phyloP scores from a whole-genome alignment of 1,140 invertebrate genomes.

The Drosophila fuyamai region DNA sequence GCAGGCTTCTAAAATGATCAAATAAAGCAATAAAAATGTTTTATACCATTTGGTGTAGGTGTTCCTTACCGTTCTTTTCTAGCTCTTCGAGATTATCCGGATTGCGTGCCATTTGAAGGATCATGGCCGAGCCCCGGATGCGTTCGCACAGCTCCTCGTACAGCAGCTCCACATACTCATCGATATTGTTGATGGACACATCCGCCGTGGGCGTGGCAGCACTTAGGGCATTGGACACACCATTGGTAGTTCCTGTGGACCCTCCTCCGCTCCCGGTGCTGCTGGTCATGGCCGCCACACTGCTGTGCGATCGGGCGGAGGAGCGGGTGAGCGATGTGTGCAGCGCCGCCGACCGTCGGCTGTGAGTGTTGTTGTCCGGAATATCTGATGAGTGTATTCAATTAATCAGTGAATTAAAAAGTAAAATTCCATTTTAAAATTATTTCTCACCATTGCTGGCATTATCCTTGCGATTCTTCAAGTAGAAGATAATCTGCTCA shows the following conservation, averaged over 20 bases:
- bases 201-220: slow-evolving; percentile 56
- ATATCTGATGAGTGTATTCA: slow-evolving; percentile 50
- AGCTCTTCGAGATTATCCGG: slow-evolving; percentile 97
- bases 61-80: slow-evolving; percentile 92
- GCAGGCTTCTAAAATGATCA: slow-evolving; percentile 91
- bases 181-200: slow-evolving; percentile 93
- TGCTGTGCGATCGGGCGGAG: slow-evolving; percentile 58
- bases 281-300: slow-evolving; percentile 45
- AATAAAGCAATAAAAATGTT: no score
- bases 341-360: slow-evolving; percentile 59
- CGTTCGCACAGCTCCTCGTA: slow-evolving; percentile 98
- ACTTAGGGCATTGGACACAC: slow-evolving; percentile 23
- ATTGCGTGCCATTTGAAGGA: slow-evolving; percentile 95
- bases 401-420: neutral
- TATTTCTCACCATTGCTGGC: slow-evolving; percentile 64
- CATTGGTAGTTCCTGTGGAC: slow-evolving; percentile 15
- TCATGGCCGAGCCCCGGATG: slow-evolving; percentile 95
- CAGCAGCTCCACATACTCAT: slow-evolving; percentile 97
- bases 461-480: slow-evolving; percentile 92
- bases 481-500: slow-evolving; percentile 95
- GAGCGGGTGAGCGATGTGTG: slow-evolving; percentile 60
- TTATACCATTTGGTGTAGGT: no score
- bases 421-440: neutral
- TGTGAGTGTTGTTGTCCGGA: slow-evolving; percentile 74
- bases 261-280: slow-evolving; percentile 28